Evolutionary conservation across 2,888 invertebrate genomes (phyloP), one percentile per base, ranked within the genome.

Genomic region (Xestia xanthographa): DNA sequence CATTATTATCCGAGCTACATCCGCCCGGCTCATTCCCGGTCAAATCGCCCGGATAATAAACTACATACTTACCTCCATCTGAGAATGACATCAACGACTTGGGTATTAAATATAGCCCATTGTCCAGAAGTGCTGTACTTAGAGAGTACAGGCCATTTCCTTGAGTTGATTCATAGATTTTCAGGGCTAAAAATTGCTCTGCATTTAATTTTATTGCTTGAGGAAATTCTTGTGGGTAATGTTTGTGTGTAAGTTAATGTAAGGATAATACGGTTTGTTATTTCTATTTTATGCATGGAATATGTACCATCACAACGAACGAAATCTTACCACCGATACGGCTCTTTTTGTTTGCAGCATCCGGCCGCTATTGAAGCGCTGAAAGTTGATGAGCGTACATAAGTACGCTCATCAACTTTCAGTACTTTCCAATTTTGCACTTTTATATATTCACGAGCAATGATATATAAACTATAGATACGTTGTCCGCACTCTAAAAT

Each of bases 91-190:
- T 41, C 34, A 82, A 80, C 63, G 66, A 65, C 75, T 71, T 56
- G 17, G 11, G 50, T 26, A 75, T 85, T 79, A 79, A 72, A 85
- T 82, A 85, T 77, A 66, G 79, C 66, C 72, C 74, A 75, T 79
- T 69, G 70, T 73, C 20, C 62, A n/a, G 17, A 60, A 66, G 48
- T 63, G 63, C 69, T 69, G 9, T 43, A 17, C 26, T 60, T 72
- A 29, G 17, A 26, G 9, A 56, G 45, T 45, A 72, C 41, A 66
- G 26, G 0, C 72, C 62, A 76, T 83, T 76, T 83, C 48, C 71
- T 50, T 56, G 34, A 63, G 53, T 76, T 65, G 45, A 69, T 72
- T 79, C 53, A 62, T 60, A 60, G 75, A 38, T 56, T 66, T 72
- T 62, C 14, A 48, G 38, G n/a, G 5, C 38, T n/a, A 22, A 60